Base-by-base conservation (phyloP, 2,888 invertebrate species). In the Tortricodes alternella region DNA sequence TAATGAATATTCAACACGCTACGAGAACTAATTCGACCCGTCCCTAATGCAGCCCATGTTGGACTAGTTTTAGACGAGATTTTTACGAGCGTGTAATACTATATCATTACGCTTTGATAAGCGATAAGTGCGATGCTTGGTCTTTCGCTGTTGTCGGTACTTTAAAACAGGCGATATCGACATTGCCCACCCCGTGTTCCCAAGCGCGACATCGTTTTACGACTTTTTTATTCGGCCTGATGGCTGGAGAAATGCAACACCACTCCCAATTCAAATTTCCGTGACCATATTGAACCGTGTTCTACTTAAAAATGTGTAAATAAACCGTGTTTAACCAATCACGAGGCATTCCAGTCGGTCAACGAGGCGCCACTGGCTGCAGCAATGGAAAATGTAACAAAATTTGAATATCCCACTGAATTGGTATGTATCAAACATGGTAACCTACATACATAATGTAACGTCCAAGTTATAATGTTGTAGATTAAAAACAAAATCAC, bases 161-260 rank as follows among this genome's bases (percentile, higher is more conserved):
- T 79, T 83, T 85, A 85, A 83, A 83, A 83, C 71, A 70, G 68
- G 71, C 68, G 80, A 79, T 82, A 85, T 78, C 80, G 77, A 80
- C 79, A 80, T 83, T 80, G 80, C 83, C 52, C 35, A 74, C 73
- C 78, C 82, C 69, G 76, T 83, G 78, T 89, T 89, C 89, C 86
- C 89, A 87, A 84, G 85, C 85, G 71, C 81, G 87, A 82, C 84
- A 83, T 82, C 77, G 74, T 78, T 89, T 89, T 89, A 89, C 85
- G 81, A 83, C 87, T 84, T 87, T 89, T 89, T 89, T 88, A 89
- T 89, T 86, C 78, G 79, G 76, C 76, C 78, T 80, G 80, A 80
- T 85, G 77, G 77, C 74, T 67, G 71, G 74, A 83, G 86, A 87
- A 86, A 89, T 82, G 85, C 85, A 86, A 86, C 74, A 86, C 83